phyloP scores from a whole-genome alignment of 2,113 vertebrate species.

The Stegostoma tigrinum region DNA sequence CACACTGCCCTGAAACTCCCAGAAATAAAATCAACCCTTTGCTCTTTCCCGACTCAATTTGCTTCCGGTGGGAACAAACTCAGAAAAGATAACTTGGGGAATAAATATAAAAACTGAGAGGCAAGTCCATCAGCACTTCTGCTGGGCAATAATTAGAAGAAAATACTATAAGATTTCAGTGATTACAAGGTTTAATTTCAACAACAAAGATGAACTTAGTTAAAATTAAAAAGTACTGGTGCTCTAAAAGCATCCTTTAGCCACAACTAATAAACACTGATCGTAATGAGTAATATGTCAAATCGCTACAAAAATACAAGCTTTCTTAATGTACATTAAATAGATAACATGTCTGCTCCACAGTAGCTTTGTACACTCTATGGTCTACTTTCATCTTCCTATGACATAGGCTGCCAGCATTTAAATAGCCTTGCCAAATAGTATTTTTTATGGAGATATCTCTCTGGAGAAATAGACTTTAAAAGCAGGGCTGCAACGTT shows the following conservation, averaged over 20 bases:
- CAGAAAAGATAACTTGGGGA: background rate
- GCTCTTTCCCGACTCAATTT: background rate
- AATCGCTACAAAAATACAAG: background rate
- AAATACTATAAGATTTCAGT: background rate
- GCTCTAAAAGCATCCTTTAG: background rate
- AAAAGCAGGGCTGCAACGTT: background rate
- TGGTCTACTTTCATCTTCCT: background rate
- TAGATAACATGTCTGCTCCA: background rate
- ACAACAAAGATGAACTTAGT: background rate
- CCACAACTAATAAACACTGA: background rate
- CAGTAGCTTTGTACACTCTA: background rate
- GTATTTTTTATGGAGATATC: background rate
- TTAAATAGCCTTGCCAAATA: background rate
- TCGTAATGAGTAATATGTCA: background rate
- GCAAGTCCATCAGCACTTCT: background rate
- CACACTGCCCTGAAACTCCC: background rate
- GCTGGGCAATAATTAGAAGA: background rate
- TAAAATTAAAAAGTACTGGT: conserved; percentile 1
- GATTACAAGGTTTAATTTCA: conserved; percentile 11
- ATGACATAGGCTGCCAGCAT: background rate
- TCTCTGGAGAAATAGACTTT: background rate
- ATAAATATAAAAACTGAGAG: background rate
- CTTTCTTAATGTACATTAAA: background rate
- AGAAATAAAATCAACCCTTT: background rate
- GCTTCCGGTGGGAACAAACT: background rate